A percentile compares a stretch with the other conserved stretches of the same genome.
These are phyloP conservation scores for Neodon shergylaensis DNA, from an alignment of 2,113 vertebrate genomes.

Conservation along the genomic window DNA sequence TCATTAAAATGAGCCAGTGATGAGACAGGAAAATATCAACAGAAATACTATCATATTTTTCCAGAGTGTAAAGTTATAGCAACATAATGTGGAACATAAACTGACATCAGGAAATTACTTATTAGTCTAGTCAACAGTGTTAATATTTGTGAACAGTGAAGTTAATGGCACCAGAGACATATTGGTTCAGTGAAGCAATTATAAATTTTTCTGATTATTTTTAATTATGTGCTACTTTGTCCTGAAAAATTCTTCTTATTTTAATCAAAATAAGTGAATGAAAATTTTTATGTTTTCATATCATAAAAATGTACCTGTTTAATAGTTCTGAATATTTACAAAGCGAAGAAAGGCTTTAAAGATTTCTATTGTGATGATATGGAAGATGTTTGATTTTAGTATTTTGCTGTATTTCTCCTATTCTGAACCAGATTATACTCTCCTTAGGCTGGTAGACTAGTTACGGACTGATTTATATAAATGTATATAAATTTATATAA, in stretches of 20 bases:
- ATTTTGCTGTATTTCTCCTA: not conserved
- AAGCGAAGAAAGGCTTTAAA: slow-evolving; percentile 55
- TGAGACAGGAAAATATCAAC: not conserved
- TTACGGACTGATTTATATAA: slow-evolving; percentile 71
- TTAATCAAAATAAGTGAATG: not conserved
- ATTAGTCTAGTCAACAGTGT: not conserved
- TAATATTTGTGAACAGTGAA: slow-evolving; percentile 23
- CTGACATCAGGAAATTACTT: slow-evolving; percentile 34
- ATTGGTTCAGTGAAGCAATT: not conserved
- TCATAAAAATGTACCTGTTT: slow-evolving; percentile 31
- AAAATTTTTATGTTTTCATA: slow-evolving; percentile 34
- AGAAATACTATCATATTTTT: slow-evolving; percentile 5
- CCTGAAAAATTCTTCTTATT: slow-evolving; percentile 41
- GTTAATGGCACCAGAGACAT: not conserved
- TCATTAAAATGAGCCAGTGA: not conserved
- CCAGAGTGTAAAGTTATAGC: not conserved
- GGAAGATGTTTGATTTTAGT: slow-evolving; percentile 36
- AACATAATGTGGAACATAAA: not conserved
- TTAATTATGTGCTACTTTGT: slow-evolving; percentile 18
- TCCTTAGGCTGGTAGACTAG: slow-evolving; percentile 37
- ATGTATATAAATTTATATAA: slow-evolving; percentile 6
- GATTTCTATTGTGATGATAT: slow-evolving; percentile 47
- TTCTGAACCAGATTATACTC: slow-evolving; percentile 43
- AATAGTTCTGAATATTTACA: slow-evolving; percentile 42
- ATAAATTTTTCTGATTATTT: not conserved